Percentiles rank a stretch among this genome's conserved stretches.
Conservation (phyloP, 2,888 invertebrate genomes). For the Nematopogon swammerdamellus region DNA sequence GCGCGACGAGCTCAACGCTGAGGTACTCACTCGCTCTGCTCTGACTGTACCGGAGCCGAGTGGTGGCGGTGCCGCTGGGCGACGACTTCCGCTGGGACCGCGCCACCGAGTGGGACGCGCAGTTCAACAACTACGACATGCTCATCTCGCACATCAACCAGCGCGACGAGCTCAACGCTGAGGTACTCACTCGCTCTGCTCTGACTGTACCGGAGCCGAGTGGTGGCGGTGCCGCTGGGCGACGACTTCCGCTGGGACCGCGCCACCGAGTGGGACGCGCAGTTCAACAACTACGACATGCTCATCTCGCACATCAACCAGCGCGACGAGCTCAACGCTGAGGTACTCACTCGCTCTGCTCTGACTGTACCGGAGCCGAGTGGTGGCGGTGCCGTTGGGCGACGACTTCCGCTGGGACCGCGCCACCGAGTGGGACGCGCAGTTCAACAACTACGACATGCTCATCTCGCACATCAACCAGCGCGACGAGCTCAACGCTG, state of each 20-base stretch:
- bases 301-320: conserved; percentile 87
- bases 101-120: conserved; percentile 86
- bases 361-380: conserved; percentile 74
- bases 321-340: conserved; percentile 71
- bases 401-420: conserved; percentile 93
- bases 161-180: conserved; percentile 71
- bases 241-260: conserved; percentile 93
- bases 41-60: conserved; percentile 74
- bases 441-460: conserved; percentile 83
- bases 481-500: conserved; percentile 71
- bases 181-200: conserved; percentile 45
- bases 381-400: conserved; percentile 81
- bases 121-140: conserved; percentile 83
- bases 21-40: conserved; percentile 45
- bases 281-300: conserved; percentile 83
- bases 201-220: conserved; percentile 74
- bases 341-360: conserved; percentile 45
- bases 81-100: conserved; percentile 93
- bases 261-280: conserved; percentile 86
- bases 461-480: conserved; percentile 87
- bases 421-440: conserved; percentile 86
- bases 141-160: conserved; percentile 87
- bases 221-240: conserved; percentile 81
- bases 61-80: conserved; percentile 81
- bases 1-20: conserved; percentile 71